phyloP scores from a whole-genome alignment of 2,113 vertebrate genomes.

The Circaetus gallicus region DNA sequence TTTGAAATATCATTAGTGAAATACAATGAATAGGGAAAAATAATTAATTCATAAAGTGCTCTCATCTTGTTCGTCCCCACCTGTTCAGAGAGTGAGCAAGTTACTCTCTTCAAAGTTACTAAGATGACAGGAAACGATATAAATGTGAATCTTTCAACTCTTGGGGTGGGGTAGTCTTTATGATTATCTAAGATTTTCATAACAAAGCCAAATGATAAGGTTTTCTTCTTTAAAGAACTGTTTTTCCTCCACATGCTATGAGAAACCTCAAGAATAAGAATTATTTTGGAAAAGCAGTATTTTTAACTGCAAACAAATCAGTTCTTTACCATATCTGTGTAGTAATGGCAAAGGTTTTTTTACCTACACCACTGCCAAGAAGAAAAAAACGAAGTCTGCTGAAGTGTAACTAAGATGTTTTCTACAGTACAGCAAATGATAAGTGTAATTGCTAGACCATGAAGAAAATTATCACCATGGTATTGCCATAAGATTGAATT shows the following conservation, averaged over 20 bases:
- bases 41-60: not conserved
- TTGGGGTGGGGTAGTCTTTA: not conserved
- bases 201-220: not conserved
- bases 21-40: not conserved
- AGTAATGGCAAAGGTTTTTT: not conserved
- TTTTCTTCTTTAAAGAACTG: not conserved
- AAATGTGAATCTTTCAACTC: not conserved
- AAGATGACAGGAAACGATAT: not conserved
- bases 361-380: not conserved
- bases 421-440: not conserved
- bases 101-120: not conserved
- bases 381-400: not conserved
- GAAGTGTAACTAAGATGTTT: not conserved
- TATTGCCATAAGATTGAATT: rapidly evolving
- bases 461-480: not conserved
- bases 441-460: not conserved
- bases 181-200: not conserved
- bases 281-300: not conserved
- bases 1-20: not conserved
- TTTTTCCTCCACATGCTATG: not conserved
- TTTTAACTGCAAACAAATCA: not conserved
- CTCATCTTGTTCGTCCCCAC: not conserved
- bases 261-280: not conserved
- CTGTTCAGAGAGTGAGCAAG: not conserved
- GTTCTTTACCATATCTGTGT: not conserved